A percentile compares a stretch with the other conserved stretches of the same genome.
phyloP scores from a whole-genome alignment of 2,797 vertebrate species.

The Macropodus opercularis region DNA sequence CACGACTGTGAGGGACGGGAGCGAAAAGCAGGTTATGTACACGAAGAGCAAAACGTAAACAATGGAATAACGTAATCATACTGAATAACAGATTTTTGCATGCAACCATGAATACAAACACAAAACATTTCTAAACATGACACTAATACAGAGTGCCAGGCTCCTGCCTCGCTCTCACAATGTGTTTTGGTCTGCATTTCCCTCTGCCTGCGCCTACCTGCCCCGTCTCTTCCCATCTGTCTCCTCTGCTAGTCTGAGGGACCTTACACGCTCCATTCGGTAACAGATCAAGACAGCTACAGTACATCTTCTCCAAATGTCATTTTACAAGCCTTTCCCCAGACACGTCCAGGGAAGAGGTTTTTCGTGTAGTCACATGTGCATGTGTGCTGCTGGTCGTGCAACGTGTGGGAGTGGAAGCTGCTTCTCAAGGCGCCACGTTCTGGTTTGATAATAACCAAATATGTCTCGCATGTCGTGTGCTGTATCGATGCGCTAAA shows the following conservation, averaged over 20 bases:
- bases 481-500: constrained; percentile 14
- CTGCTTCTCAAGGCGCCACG: constrained; percentile 17
- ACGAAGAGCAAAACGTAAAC: constrained; percentile 9
- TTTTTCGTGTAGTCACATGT: constrained; percentile 63
- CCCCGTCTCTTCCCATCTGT: constrained; percentile 62
- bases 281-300: constrained; percentile 61
- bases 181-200: constrained; percentile 46
- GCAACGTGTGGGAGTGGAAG: constrained; percentile 29
- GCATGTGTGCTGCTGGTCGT: constrained; percentile 21
- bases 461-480: constrained; percentile 17
- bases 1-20: constrained; percentile 1
- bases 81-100: constrained; percentile 20
- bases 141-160: constrained; percentile 31
- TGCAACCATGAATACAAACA: constrained; percentile 13
- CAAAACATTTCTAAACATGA: constrained; percentile 30
- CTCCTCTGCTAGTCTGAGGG: constrained; percentile 45
- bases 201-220: constrained; percentile 53
- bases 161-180: constrained; percentile 34
- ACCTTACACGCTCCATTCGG: constrained; percentile 55
- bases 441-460: constrained; percentile 40
- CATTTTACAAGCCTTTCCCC: constrained; percentile 61
- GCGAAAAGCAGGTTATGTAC: not conserved
- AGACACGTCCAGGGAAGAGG: constrained; percentile 51
- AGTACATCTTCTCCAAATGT: constrained; percentile 65
- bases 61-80: constrained; percentile 6